These are phyloP conservation scores for Synanthedon myopaeformis DNA, from an alignment of 2,888 invertebrate genomes.

Conservation along the genomic window DNA sequence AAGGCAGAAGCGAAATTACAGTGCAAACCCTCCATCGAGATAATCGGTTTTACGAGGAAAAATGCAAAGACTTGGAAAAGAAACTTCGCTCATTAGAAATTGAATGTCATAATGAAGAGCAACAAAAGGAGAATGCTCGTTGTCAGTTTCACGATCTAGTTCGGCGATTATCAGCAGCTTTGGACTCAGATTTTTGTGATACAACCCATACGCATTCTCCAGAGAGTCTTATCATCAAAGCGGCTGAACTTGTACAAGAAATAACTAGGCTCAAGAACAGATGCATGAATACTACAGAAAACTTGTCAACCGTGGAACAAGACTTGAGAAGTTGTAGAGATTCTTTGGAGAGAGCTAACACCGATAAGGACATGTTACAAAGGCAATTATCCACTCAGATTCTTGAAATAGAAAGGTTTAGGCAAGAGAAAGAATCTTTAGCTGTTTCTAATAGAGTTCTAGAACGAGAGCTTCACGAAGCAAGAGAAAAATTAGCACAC, in stretches of 20 bases:
- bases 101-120: constrained; percentile 78
- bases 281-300: constrained; percentile 71
- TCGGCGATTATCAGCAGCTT: constrained; percentile 76
- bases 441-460: constrained; percentile 78
- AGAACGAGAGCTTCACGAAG: constrained; percentile 79
- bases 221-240: constrained; percentile 81
- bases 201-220: constrained; percentile 73
- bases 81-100: constrained; percentile 79
- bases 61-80: constrained; percentile 80
- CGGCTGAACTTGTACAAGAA: constrained; percentile 82
- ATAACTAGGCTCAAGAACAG: constrained; percentile 74
- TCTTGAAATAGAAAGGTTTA: constrained; percentile 77
- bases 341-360: constrained; percentile 72
- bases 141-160: constrained; percentile 78
- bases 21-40: constrained; percentile 82
- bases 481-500: constrained; percentile 74
- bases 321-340: constrained; percentile 77
- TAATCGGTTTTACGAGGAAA: constrained; percentile 78
- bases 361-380: constrained; percentile 81
- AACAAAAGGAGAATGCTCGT: constrained; percentile 79
- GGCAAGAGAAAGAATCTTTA: constrained; percentile 83
- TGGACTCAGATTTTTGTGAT: constrained; percentile 79
- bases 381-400: constrained; percentile 79
- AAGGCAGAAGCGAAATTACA: constrained; percentile 77
- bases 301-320: constrained; percentile 72